Conservation (phyloP, 2,113 vertebrate genomes). For the Podocnemis expansa region DNA sequence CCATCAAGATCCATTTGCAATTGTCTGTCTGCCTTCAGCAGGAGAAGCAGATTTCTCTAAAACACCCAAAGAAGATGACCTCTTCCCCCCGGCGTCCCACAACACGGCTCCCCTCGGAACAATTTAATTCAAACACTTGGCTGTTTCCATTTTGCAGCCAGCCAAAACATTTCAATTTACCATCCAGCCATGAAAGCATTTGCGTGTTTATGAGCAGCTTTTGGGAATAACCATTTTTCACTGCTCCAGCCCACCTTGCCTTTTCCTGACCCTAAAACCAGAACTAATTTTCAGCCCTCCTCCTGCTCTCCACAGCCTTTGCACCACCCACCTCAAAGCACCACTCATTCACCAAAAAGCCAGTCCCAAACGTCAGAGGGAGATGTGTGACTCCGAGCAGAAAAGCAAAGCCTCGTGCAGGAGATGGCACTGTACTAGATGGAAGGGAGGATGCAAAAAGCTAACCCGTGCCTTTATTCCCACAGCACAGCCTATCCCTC, state of each 20-base stretch:
- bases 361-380: neutral
- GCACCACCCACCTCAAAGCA: rapidly evolving
- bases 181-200: rapidly evolving
- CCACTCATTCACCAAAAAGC: neutral
- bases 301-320: neutral
- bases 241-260: neutral
- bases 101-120: neutral
- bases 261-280: neutral
- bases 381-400: neutral
- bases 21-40: neutral
- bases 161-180: neutral
- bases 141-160: neutral
- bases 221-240: neutral
- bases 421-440: neutral
- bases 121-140: neutral
- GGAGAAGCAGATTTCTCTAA: neutral
- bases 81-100: neutral
- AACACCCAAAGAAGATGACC: neutral
- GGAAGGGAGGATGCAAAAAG: neutral
- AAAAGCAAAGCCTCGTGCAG: neutral
- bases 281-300: neutral
- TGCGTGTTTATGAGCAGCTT: neutral
- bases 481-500: neutral
- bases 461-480: neutral
- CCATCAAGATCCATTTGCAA: neutral